phyloP scores from a whole-genome alignment of 2,113 vertebrate species.

The Craseonycteris thonglongyai region DNA sequence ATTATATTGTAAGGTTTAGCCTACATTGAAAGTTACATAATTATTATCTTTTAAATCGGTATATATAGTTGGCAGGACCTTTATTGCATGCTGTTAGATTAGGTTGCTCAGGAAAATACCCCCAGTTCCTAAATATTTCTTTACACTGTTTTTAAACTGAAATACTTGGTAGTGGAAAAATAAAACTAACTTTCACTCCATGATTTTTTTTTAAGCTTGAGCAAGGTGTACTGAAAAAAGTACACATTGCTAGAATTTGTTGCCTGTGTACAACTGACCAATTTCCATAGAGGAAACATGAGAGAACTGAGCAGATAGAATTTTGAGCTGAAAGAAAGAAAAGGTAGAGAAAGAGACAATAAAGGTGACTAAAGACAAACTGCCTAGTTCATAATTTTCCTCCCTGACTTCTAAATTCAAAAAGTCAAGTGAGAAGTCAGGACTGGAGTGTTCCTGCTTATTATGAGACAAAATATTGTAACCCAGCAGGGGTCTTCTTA shows the following conservation, averaged over 20 bases:
- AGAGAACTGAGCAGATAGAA: background rate
- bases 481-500: constrained; percentile 21
- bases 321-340: background rate
- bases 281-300: background rate
- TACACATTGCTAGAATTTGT: background rate
- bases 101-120: background rate
- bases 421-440: constrained; percentile 15
- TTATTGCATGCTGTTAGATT: background rate
- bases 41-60: background rate
- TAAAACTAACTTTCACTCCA: background rate
- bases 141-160: background rate
- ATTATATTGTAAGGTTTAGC: background rate
- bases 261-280: background rate
- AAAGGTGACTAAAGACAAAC: background rate
- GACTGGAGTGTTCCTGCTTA: constrained; percentile 22
- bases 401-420: background rate
- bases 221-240: background rate
- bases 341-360: background rate
- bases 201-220: background rate
- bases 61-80: background rate
- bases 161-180: background rate
- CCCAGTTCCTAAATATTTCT: background rate
- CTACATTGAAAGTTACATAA: background rate
- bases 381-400: background rate
- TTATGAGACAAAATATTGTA: constrained; percentile 26